These are phyloP conservation scores for Ceratina calcarata DNA, from an alignment of 1,140 invertebrate species.

Conservation along the genomic window DNA sequence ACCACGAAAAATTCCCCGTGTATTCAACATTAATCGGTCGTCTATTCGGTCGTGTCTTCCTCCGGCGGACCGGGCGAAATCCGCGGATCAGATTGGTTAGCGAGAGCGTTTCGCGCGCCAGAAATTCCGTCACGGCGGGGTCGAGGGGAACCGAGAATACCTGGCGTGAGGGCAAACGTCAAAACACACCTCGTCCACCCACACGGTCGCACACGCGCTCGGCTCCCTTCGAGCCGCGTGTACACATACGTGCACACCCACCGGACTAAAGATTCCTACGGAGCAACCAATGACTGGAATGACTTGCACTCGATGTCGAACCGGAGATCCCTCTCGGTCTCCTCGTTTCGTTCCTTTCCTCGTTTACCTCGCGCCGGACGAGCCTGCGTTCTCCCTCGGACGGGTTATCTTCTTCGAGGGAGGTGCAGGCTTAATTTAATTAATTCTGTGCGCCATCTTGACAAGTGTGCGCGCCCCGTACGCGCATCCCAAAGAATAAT, in stretches of 20 bases:
- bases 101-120: constrained; percentile 61
- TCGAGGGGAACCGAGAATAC: constrained; percentile 67
- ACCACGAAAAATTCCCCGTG: background rate
- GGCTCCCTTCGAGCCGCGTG: constrained; percentile 38
- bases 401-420: constrained; percentile 70
- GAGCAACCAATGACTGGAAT: constrained; percentile 79
- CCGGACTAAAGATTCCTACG: constrained; percentile 69
- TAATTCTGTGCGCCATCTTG: constrained; percentile 77
- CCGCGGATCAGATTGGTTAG: constrained; percentile 50
- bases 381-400: constrained; percentile 39
- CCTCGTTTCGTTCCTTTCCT: constrained; percentile 38
- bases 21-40: background rate
- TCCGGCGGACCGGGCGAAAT: constrained; percentile 43
- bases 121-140: constrained; percentile 69
- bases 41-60: background rate
- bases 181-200: constrained; percentile 77
- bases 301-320: constrained; percentile 79
- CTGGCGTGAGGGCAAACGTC: constrained; percentile 76
- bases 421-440: constrained; percentile 78
- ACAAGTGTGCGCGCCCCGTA: constrained; percentile 72
- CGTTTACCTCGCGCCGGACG: constrained; percentile 37
- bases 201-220: constrained; percentile 44
- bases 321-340: constrained; percentile 70
- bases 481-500: constrained; percentile 69
- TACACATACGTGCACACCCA: too few relatives aligned